Base-by-base conservation (phyloP, 2,888 invertebrate species). In the Erpobdella octoculata region DNA sequence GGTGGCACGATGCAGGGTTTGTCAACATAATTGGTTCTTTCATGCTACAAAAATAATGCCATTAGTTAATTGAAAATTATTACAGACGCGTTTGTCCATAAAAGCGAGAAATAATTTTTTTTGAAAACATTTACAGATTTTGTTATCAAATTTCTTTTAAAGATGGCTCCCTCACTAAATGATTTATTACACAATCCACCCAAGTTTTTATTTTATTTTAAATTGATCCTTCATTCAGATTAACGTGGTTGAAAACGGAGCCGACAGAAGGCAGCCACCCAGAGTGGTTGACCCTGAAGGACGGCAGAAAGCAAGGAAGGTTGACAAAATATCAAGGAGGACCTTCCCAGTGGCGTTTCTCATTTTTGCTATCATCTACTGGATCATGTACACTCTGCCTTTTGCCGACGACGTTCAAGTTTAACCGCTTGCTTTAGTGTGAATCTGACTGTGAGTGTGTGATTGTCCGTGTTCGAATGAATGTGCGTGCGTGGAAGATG, bases 311-410 rank as follows among this genome's bases (percentile, higher is more conserved):
- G 75, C 75, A 9, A 62, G 73, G 73, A 37, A 76, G 59, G 73
- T 76, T 35, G 76, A 76, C 74, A 76, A 76, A 66, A 71, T 76
- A 36, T 76, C 76, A 28, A 46, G 76, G 48, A 76, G 75, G 62
- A 66, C 72, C 37, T 76, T 76, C 71, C 76, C 76, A 3, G 66
- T 76, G 15, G 75, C 74, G 33, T 76, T 76, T 71, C 68, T 76
- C 28, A 68, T 76, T 31, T 76, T 76, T 73, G 76, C 76, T 59
- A 71, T 76, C 48, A 72, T 76, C 58, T 76, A 76, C 71, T 76
- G 76, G 76, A 74, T 76, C 41, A 72, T 75, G 66, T 76, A 76
- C 67, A 74, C 76, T 5, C 71, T 75, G 53, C 75, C 74, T 36
- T 70, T 71, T 25, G 37, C 62, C 31, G 71, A 71, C 15, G 68